Evolutionary conservation across 1,140 invertebrate genomes (phyloP).

Genomic region (Drosophila paulistorum): DNA sequence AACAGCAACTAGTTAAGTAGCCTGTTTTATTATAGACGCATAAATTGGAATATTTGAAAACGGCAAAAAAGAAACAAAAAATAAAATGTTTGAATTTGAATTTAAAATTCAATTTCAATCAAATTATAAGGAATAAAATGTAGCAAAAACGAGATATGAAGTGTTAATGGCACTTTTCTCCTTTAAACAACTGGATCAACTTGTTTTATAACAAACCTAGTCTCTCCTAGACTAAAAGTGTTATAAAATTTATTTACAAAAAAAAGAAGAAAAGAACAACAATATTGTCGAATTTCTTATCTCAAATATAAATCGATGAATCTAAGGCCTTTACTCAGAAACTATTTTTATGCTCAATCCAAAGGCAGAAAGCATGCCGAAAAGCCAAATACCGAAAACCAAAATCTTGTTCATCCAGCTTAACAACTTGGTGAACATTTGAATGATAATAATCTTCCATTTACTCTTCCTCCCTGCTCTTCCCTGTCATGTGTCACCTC

Average conservation of each 20-base stretch:
- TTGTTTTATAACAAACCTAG: background rate
- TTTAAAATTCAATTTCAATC: constrained; percentile 45
- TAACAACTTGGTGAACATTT: constrained; percentile 12
- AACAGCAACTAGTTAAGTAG: constrained; percentile 45
- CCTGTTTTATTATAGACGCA: constrained; percentile 54
- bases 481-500: background rate
- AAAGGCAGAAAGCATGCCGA: background rate
- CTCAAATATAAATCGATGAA: constrained; percentile 14
- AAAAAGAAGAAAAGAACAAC: constrained; percentile 14
- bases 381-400: background rate
- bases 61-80: constrained; percentile 38
- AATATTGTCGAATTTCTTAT: background rate
- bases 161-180: constrained; percentile 66
- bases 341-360: constrained; percentile 17
- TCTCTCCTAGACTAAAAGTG: constrained; percentile 47
- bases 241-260: constrained; percentile 63
- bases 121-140: constrained; percentile 21
- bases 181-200: constrained; percentile 31
- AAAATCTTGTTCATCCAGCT: constrained; percentile 16
- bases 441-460: constrained; percentile 20
- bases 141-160: constrained; percentile 36
- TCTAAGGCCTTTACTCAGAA: constrained; percentile 9
- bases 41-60: constrained; percentile 29
- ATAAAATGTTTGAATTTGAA: constrained; percentile 56
- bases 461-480: background rate